These are phyloP conservation scores for Gulo gulo DNA, from an alignment of 2,113 vertebrate genomes.

Conservation along the genomic window DNA sequence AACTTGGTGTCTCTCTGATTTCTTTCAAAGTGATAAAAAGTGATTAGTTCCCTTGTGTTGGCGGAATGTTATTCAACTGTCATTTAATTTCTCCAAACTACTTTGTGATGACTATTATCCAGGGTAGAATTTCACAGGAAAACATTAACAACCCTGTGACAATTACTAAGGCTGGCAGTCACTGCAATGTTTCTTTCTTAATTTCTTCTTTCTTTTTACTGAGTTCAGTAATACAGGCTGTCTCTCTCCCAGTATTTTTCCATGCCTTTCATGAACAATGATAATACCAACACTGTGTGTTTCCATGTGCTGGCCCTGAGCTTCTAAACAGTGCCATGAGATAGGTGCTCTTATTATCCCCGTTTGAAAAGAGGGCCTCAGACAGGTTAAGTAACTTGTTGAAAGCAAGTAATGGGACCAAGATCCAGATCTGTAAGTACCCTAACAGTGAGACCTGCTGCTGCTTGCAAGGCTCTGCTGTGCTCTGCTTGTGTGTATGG, in stretches of 20 bases:
- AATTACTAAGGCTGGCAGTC: not conserved
- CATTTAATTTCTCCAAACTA: constrained; percentile 80
- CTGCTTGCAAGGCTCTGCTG: not conserved
- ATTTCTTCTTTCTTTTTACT: constrained; percentile 18
- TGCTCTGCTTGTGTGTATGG: not conserved
- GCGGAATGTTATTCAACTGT: constrained; percentile 73
- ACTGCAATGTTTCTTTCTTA: not conserved
- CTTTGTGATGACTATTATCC: constrained; percentile 63
- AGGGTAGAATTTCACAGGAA: constrained; percentile 59
- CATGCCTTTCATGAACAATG: not conserved
- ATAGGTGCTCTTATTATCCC: not conserved
- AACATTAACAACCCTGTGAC: constrained; percentile 25
- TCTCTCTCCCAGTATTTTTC: not conserved
- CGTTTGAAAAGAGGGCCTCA: not conserved
- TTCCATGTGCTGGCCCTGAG: not conserved
- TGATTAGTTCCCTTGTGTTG: constrained; percentile 32
- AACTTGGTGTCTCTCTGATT: constrained; percentile 49
- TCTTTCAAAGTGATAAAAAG: constrained; percentile 45
- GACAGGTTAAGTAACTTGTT: not conserved
- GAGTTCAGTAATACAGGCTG: not conserved
- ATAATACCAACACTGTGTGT: not conserved
- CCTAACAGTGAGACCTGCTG: not conserved
- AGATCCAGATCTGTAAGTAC: not conserved
- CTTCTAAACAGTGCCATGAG: not conserved
- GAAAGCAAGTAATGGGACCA: not conserved